A percentile compares a stretch with the other conserved stretches of the same genome.
phyloP scores from a whole-genome alignment of 1,140 invertebrate genomes.

The Lucilia cuprina region DNA sequence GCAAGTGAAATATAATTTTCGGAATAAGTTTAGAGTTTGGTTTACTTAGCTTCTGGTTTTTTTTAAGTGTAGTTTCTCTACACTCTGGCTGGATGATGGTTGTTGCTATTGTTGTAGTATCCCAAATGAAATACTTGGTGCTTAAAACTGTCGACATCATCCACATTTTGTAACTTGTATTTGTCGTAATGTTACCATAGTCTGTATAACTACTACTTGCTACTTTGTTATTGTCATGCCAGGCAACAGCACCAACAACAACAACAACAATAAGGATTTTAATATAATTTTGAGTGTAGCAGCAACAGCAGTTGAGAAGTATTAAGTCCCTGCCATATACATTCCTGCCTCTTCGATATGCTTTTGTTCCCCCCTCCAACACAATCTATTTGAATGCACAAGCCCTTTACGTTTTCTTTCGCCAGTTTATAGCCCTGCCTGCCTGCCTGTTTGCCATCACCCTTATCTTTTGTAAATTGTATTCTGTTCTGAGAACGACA shows the following conservation, averaged over 20 bases:
- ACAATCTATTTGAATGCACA: background rate
- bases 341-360: background rate
- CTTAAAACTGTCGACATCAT: background rate
- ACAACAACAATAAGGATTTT: background rate
- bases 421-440: too few species aligned
- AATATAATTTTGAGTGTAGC: background rate
- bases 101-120: background rate
- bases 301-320: background rate
- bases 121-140: background rate
- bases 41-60: too few species aligned
- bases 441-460: background rate
- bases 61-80: too few species aligned
- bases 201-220: background rate
- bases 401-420: background rate
- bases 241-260: background rate
- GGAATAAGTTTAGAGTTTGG: too few species aligned
- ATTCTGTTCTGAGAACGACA: background rate
- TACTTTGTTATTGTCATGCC: conserved; percentile 3
- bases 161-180: background rate
- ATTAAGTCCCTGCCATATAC: background rate
- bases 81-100: too few species aligned
- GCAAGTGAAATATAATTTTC: too few species aligned
- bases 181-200: background rate
- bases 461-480: background rate
- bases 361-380: background rate